Evolutionary conservation across 1,140 invertebrate genomes (phyloP), one percentile per base, ranked within the genome.

Genomic region (Tribolium madens): DNA sequence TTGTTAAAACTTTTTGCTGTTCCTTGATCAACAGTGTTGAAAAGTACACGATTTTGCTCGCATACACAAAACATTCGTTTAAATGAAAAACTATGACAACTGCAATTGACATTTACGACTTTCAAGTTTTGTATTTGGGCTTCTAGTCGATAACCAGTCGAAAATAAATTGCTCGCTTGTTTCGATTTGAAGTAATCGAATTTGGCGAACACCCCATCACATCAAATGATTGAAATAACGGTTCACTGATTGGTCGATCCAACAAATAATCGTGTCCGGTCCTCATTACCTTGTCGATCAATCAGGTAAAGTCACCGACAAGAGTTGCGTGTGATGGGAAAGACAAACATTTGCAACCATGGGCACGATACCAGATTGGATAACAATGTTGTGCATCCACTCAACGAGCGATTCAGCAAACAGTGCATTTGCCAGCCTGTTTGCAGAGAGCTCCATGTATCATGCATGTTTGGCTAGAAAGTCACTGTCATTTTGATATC

Each of bases 321-420:
- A 21, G 31, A 64, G 57, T 13, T 64, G 57, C 57, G 57, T 64
- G 57, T 64, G 57, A 64, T 64, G 57, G 14, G 57, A 64, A 64
- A 64, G 21, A 33, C 57, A 64, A 64, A 64, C 57, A 64, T 64
- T 26, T 64, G 57, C 57, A 64, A 14, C 57, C 57, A 64, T 33
- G 57, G 57, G 5, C 57, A 18, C 21, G 57, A 64, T 64, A 64
- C 57, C 57, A 64, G 57, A 64, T 64, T 64, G 57, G 57, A 64
- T 64, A 64, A 64, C 57, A 64, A 64, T 64, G 57, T 64, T 64
- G 57, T 64, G 57, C 57, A 64, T 64, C 57, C 57, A 64, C 57
- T 64, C 57, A 26, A 64, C 57, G 57, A 64, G 10, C 31, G 26
- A 64, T 64, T 64, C 57, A 3, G 57, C 57, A 64, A 64, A 64